Evolutionary conservation across 1,140 invertebrate genomes (phyloP).

Genomic region (Drosophila pachea): DNA sequence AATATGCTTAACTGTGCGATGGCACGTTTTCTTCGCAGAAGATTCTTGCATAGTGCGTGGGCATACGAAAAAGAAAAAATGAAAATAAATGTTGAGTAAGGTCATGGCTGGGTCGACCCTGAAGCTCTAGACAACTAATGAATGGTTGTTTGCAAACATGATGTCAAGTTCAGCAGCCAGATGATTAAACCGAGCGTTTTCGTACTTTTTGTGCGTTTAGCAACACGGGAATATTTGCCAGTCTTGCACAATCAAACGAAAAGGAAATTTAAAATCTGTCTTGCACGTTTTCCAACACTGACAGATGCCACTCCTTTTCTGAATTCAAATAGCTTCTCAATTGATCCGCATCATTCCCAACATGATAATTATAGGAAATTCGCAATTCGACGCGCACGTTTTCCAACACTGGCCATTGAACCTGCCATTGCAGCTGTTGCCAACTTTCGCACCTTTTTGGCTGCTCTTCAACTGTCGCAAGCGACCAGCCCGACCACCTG

Average conservation of each 20-base stretch:
- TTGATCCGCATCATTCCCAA: too few species aligned
- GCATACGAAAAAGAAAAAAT: neutral
- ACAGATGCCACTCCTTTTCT: neutral
- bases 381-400: neutral
- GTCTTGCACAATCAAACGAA: too few species aligned
- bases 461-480: conserved; percentile 22
- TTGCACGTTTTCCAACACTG: neutral
- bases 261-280: too few species aligned
- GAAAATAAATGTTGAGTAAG: conserved; percentile 4
- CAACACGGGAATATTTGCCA: neutral
- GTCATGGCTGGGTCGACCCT: conserved; percentile 5
- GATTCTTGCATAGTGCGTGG: conserved; percentile 23
- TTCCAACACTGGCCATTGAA: conserved; percentile 3
- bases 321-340: too few species aligned
- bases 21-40: conserved; percentile 15
- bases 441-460: conserved; percentile 29
- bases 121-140: conserved; percentile 7
- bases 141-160: neutral
- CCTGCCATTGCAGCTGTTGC: neutral
- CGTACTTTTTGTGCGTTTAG: neutral
- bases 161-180: too few species aligned
- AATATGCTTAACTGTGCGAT: conserved; percentile 20
- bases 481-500: conserved; percentile 4
- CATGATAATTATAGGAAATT: too few species aligned
- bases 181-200: too few species aligned